Conservation (phyloP, 2,888 invertebrate genomes). For the Syritta pipiens region DNA sequence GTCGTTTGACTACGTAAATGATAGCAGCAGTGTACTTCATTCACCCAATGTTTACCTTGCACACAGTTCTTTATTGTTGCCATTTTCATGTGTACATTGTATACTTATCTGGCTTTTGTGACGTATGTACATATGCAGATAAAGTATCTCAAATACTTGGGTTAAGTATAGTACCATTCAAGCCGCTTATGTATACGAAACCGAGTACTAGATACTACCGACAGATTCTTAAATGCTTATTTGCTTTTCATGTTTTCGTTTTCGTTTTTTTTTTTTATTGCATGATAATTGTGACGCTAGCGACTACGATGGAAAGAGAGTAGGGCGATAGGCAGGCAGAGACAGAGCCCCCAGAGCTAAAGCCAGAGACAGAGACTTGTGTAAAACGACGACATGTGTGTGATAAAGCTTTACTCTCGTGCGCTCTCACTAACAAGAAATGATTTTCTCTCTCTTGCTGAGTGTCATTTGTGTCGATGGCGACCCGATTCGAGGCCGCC, state of each 20-base stretch:
- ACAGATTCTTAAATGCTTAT: neutral
- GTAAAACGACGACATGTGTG: neutral
- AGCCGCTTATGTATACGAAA: neutral
- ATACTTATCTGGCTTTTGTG: conserved; percentile 4
- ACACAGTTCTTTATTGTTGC: conserved; percentile 22
- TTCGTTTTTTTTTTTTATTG: conserved; percentile 4
- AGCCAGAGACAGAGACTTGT: too few species aligned
- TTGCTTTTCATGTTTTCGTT: neutral
- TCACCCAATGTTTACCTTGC: conserved; percentile 15
- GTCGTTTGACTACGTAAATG: conserved; percentile 13
- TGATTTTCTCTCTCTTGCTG: neutral
- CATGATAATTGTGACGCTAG: conserved; percentile 18
- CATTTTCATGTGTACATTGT: neutral
- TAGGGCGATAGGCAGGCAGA: too few species aligned
- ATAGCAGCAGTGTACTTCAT: conserved; percentile 14
- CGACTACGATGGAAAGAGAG: neutral
- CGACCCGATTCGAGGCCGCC: conserved; percentile 52
- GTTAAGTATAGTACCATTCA: neutral
- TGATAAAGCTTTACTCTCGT: conserved; percentile 9
- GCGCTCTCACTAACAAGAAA: neutral
- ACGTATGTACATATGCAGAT: conserved; percentile 25
- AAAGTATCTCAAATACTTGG: conserved; percentile 11
- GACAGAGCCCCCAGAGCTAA: too few species aligned
- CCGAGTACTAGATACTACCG: neutral
- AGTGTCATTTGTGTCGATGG: neutral